Evolutionary conservation across 2,113 vertebrate genomes (phyloP).

Genomic region (Cephalopholis sonnerati): DNA sequence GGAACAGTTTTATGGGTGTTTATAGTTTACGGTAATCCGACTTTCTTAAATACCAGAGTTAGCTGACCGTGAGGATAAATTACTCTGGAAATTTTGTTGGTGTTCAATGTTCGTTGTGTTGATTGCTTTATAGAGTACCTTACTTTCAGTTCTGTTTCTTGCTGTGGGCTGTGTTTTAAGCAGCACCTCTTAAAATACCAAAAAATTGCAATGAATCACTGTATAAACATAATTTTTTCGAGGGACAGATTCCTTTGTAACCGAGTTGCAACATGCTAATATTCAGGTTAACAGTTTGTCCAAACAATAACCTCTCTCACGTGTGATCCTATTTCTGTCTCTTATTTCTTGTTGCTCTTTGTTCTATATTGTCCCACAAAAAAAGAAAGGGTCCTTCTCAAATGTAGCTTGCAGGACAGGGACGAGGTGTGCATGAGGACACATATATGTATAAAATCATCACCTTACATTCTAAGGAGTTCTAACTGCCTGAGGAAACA

Average conservation of each 20-base stretch:
- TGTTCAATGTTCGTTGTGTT: not conserved
- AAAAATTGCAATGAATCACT: not conserved
- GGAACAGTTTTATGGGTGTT: not conserved
- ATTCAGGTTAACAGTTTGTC: not conserved
- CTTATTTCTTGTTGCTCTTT: conserved; percentile 12
- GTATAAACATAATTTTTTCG: not conserved
- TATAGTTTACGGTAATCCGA: not conserved
- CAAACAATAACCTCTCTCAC: not conserved
- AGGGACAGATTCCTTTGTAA: not conserved
- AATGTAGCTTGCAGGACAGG: not conserved
- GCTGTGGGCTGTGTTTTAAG: not conserved
- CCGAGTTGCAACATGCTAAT: not conserved
- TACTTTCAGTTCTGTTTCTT: not conserved
- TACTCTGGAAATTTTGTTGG: too few species aligned
- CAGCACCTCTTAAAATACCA: not conserved
- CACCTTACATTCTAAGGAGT: not conserved
- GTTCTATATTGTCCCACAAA: conserved; percentile 6
- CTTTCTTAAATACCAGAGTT: not conserved
- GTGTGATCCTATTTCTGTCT: conserved; percentile 6
- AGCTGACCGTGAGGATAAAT: not conserved
- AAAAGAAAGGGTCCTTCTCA: conserved; percentile 27
- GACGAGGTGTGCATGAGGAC: too few species aligned
- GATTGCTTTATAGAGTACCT: not conserved
- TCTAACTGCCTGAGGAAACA: not conserved
- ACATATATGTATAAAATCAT: too few species aligned